A percentile compares a stretch with the other conserved stretches of the same genome.
These are phyloP conservation scores for Asbolus verrucosus DNA, from an alignment of 1,140 invertebrate species.

Conservation along the genomic window DNA sequence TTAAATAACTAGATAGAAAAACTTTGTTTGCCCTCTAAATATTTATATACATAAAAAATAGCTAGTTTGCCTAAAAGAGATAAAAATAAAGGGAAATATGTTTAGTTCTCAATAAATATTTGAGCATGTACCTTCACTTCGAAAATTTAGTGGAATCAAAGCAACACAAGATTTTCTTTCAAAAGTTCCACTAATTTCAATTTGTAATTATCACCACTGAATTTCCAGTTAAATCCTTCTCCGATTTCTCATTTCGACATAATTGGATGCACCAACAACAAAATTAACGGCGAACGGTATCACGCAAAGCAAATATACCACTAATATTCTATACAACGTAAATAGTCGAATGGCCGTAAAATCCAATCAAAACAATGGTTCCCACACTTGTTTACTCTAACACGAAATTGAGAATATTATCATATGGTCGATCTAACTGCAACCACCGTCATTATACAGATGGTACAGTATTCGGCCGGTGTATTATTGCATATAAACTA, in stretches of 20 bases:
- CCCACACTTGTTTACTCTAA: slow-evolving; percentile 7
- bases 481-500: slow-evolving; percentile 24
- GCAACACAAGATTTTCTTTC: no score
- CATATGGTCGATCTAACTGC: slow-evolving; percentile 13
- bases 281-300: slow-evolving; percentile 25
- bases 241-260: slow-evolving; percentile 15
- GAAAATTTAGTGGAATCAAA: no score
- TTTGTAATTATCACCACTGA: slow-evolving; percentile 16
- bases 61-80: no score
- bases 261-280: slow-evolving; percentile 30
- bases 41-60: no score
- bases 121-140: no score
- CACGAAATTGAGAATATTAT: slow-evolving; percentile 5
- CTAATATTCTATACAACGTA: slow-evolving; percentile 1
- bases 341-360: slow-evolving; percentile 10
- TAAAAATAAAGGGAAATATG: no score
- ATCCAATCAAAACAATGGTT: neutral
- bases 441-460: neutral
- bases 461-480: slow-evolving; percentile 1
- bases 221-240: slow-evolving; percentile 26
- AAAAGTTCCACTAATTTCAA: slow-evolving; percentile 16
- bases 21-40: no score
- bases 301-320: slow-evolving; percentile 24
- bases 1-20: no score
- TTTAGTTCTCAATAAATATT: no score